Base-by-base conservation (phyloP, 2,113 vertebrate genomes). In the Hemibagrus wyckioides region DNA sequence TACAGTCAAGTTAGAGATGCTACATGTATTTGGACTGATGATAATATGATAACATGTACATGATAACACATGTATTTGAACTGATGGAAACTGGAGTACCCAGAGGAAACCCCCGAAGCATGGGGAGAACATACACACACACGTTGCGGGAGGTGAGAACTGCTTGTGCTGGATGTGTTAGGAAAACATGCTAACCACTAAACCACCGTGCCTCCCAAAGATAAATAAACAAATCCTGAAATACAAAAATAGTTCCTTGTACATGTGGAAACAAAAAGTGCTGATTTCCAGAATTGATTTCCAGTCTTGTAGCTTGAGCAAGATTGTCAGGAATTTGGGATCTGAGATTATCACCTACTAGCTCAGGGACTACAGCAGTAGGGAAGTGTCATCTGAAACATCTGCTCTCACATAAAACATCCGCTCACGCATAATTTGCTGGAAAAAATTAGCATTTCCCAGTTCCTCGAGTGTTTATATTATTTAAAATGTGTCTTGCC, bases 311-410 rank as follows among this genome's bases (percentile, higher is more conserved):
- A 65, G 25, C 56, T n/a, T 63, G 5, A 28, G 21, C 21, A n/a
- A n/a, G 41, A 50, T 67, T 83, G 82, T 52, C 41, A 83, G 61
- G 61, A 83, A 48, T 83, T 50, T 67, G 61, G 61, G 3, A 83
- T 50, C 61, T 44, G 80, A 63, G 57, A 61, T 82, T 44, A 82
- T 82, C 80, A 82, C 80, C 25, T 83, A 69, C 41, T 50, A 23
- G 61, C 61, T 83, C 19, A 7, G 81, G 61, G 82, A 83, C 8
- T 52, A 30, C 59, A 83, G 3, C 28, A 67, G 44, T 13, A 69
- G 44, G 10, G 59, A 50, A 13, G 41, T 83, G 61, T 69, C 61
- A 65, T 50, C 6, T 33, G 44, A 50, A 83, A 50, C 81, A 65
- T 83, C 59, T 83, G 59, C 28, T 83, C 41, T 48, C 39, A 30